Percentiles rank a stretch among this genome's conserved stretches.
These are phyloP conservation scores for Sphaeridia pumilis DNA, from an alignment of 2,888 invertebrate genomes.

Conservation along the genomic window DNA sequence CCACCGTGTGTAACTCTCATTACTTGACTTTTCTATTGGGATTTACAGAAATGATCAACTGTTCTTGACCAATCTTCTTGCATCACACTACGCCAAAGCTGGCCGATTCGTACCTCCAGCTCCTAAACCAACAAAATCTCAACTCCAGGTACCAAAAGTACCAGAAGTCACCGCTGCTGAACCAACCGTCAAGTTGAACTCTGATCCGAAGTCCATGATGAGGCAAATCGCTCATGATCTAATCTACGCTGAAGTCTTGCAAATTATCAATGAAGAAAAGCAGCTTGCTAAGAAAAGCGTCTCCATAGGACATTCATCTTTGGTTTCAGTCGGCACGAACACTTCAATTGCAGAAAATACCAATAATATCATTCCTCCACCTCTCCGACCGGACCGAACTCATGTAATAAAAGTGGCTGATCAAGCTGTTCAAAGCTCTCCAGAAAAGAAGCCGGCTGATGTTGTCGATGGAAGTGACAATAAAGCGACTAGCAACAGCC, in stretches of 20 bases:
- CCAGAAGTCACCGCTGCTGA: neutral
- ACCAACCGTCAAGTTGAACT: neutral
- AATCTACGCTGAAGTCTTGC: constrained; percentile 7
- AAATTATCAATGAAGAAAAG: constrained; percentile 8
- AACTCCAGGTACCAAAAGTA: neutral
- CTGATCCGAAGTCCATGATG: neutral
- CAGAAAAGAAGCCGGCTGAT: too few relatives aligned
- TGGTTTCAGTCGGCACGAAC: too few relatives aligned
- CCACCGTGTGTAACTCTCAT: too few relatives aligned
- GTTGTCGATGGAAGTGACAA: too few relatives aligned
- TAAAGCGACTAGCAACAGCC: too few relatives aligned
- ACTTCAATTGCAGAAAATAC: too few relatives aligned
- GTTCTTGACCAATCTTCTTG: constrained; percentile 5
- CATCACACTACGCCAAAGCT: constrained; percentile 8
- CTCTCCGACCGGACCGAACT: too few relatives aligned
- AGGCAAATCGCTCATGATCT: constrained; percentile 7
- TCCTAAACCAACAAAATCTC: neutral
- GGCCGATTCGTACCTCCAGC: constrained; percentile 10
- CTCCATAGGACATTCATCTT: too few relatives aligned
- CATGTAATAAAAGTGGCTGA: too few relatives aligned
- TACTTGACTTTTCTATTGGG: too few relatives aligned
- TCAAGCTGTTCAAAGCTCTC: too few relatives aligned
- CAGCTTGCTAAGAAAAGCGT: neutral
- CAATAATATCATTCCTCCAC: too few relatives aligned
- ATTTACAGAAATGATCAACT: constrained; percentile 9